Evolutionary conservation across 1,140 invertebrate genomes (phyloP).

Genomic region (Pectinophora gossypiella): DNA sequence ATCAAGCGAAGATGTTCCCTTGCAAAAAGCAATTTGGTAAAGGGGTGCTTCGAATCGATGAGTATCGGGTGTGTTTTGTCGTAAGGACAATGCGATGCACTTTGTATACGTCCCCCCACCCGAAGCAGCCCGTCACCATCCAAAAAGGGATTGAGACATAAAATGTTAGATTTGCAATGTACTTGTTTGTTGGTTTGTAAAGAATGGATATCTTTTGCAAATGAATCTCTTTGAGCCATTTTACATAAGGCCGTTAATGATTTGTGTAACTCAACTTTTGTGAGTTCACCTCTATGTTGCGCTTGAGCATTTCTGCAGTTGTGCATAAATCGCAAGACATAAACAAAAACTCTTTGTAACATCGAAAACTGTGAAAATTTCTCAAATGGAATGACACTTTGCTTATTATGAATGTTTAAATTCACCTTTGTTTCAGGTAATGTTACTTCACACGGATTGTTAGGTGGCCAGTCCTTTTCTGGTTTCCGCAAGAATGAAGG

Average conservation of each 20-base stretch:
- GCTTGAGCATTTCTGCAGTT: neutral
- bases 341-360: neutral
- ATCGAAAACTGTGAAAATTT: neutral
- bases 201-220: too few relatives aligned
- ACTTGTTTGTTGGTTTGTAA: too few relatives aligned
- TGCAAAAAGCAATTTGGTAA: constrained; percentile 1
- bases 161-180: constrained; percentile 1
- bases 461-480: neutral
- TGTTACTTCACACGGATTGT: neutral
- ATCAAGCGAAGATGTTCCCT: neutral
- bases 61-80: neutral
- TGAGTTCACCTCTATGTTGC: neutral
- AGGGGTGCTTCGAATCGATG: neutral
- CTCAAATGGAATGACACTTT: neutral
- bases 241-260: too few relatives aligned
- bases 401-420: neutral
- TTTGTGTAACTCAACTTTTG: neutral
- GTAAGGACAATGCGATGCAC: neutral
- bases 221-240: too few relatives aligned
- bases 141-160: neutral
- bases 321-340: neutral
- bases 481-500: neutral
- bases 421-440: neutral
- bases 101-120: neutral
- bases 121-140: neutral